Conservation (phyloP, 2,113 vertebrate species). For the Chaetorhynchus papuensis region DNA sequence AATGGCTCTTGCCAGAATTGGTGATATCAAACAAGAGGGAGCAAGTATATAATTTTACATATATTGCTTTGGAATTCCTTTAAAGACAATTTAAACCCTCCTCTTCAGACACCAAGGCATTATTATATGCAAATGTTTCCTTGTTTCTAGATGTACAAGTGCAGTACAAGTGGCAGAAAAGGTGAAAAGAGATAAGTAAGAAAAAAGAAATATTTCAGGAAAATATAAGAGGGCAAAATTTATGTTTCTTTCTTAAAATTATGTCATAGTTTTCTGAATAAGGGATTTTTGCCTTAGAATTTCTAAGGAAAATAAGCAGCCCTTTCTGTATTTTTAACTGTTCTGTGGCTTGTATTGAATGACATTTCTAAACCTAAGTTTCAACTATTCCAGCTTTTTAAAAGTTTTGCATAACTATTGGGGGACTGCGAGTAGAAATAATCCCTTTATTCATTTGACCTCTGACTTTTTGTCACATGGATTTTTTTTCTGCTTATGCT, state of each 20-base stretch:
- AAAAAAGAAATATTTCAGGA: neutral
- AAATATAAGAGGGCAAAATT: neutral
- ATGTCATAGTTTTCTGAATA: constrained; percentile 7
- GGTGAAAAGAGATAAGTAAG: neutral
- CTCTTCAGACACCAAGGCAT: neutral
- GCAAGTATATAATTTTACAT: neutral
- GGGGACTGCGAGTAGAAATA: neutral
- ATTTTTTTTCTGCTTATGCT: neutral
- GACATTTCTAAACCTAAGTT: neutral
- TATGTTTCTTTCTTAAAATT: constrained; percentile 25
- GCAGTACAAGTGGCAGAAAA: neutral
- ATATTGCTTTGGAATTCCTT: constrained; percentile 11
- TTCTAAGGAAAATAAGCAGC: neutral
- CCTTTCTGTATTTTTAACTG: neutral
- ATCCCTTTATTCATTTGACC: neutral
- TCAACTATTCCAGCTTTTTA: neutral
- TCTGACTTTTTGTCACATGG: neutral
- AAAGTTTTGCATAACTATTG: neutral
- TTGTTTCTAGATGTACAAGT: neutral
- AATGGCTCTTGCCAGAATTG: neutral
- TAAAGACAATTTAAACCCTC: neutral
- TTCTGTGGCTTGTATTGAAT: neutral
- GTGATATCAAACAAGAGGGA: neutral
- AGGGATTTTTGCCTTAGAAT: neutral
- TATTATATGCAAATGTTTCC: neutral